These are phyloP conservation scores for Odontocolon sp. DNA, from an alignment of 2,888 invertebrate species.

Conservation along the genomic window DNA sequence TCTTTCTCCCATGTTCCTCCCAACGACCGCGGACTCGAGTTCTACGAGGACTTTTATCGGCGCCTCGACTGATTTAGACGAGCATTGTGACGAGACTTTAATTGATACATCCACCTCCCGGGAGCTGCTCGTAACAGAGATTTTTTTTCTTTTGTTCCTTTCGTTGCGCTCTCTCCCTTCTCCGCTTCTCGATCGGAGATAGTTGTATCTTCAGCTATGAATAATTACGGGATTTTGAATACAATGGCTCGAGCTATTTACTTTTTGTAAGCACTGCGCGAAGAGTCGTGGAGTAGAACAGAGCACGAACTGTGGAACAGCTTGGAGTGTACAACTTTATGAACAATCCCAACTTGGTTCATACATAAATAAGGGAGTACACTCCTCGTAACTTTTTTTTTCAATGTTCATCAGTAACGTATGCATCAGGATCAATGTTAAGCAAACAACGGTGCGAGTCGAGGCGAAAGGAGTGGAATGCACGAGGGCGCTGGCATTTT, in stretches of 20 bases:
- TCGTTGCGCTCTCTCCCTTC: slow-evolving; percentile 39
- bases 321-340: slow-evolving; percentile 45
- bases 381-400: background rate
- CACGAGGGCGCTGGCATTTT: background rate
- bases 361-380: slow-evolving; percentile 45
- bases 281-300: slow-evolving; percentile 2
- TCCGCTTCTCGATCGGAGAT: slow-evolving; percentile 53
- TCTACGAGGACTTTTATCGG: slow-evolving; percentile 67
- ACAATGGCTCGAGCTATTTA: slow-evolving; percentile 61
- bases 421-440: background rate
- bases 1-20: background rate
- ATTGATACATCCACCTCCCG: slow-evolving; percentile 59
- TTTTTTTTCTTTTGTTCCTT: slow-evolving; percentile 11
- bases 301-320: slow-evolving; percentile 1
- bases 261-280: slow-evolving; percentile 50
- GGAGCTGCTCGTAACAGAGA: slow-evolving; percentile 23
- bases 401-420: background rate
- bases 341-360: slow-evolving; percentile 43
- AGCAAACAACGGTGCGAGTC: background rate
- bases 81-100: slow-evolving; percentile 56
- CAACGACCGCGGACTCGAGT: slow-evolving; percentile 57
- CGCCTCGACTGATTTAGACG: slow-evolving; percentile 67
- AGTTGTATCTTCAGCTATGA: slow-evolving; percentile 59
- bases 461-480: slow-evolving; percentile 29
- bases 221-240: slow-evolving; percentile 64